Base-by-base conservation (phyloP, 1,140 invertebrate species). In the Bombus balteatus region DNA sequence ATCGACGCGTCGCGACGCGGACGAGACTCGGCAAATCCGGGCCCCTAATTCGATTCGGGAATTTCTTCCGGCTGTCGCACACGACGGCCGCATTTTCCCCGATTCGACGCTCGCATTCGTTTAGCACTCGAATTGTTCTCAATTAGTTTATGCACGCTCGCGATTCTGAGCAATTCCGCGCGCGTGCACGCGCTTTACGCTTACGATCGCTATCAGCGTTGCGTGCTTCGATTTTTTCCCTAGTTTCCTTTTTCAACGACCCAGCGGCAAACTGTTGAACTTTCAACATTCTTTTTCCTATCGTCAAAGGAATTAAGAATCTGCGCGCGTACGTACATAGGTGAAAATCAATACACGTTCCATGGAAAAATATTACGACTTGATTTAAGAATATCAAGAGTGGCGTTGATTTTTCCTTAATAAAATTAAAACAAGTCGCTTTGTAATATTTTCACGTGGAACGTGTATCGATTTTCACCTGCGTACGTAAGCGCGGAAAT, bases 31-130 rank as follows among this genome's bases (percentile, higher is more conserved):
- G 70, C 68, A 85, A 89, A 89, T 76, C 73, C 86, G 76, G n/a
- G 59, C 47, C 81, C 68, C 86, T 83, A 79, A 90, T 90, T 81
- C 88, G 89, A 90, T 90, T 85, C 79, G 39, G 39, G 70, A 90
- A 90, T 90, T 90, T 86, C 83, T 90, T 90, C 87, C 89, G 81
- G 89, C 87, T 70, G 89, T 39, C 75, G 89, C 83, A 78, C 89
- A 81, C 89, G 83, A 90, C 88, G 68, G 37, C 34, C 77, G 81
- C 78, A 89, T 87, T 90, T 90, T 83, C 88, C 32, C 32, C 82
- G 75, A 70, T 39, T 79, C 83, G 89, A 65, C 84, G 89, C 65
- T n/a, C 80, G 83, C 86, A 82, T 88, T 90, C 88, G 86, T 90
- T 90, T 84, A 90, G 72, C 86, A 83, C 83, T 86, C 86, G 83